Percentiles rank a stretch among this genome's conserved stretches.
Conservation (phyloP, 2,888 invertebrate genomes). For the Dendrolimus pini region DNA sequence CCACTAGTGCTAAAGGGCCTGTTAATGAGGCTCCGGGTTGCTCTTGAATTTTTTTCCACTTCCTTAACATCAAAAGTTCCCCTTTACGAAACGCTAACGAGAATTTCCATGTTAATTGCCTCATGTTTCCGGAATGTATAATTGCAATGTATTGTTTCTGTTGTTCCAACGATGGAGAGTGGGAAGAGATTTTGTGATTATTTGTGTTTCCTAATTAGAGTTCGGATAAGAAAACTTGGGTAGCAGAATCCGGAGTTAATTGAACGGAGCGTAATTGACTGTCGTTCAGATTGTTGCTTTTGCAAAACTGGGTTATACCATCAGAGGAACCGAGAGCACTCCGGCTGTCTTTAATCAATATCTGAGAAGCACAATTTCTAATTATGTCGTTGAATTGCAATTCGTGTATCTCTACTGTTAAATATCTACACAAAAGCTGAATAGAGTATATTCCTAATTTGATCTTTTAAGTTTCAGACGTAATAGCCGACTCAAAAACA, state of each 20-base stretch:
- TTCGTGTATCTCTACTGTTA: no score
- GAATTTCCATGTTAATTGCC: conserved; percentile 70
- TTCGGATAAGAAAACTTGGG: conserved; percentile 41
- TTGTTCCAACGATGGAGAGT: conserved; percentile 41
- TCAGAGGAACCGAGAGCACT: conserved; percentile 2
- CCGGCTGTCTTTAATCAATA: not conserved
- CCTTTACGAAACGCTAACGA: conserved; percentile 66
- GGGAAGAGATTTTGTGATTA: conserved; percentile 49
- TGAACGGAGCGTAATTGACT: conserved; percentile 19
- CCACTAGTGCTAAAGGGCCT: conserved; percentile 50
- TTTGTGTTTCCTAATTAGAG: conserved; percentile 48
- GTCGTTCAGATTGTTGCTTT: not conserved
- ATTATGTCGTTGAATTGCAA: no score
- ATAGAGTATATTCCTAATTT: no score
- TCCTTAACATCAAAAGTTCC: conserved; percentile 70
- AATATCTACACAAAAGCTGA: no score
- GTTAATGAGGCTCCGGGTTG: conserved; percentile 59
- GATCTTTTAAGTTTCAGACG: no score
- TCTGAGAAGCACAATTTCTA: not conserved
- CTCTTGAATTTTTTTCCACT: conserved; percentile 63
- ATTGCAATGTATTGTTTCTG: conserved; percentile 66
- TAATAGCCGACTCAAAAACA: no score
- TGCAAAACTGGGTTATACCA: not conserved
- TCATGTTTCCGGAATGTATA: conserved; percentile 58
- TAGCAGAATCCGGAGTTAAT: conserved; percentile 36